Evolutionary conservation across 1,140 invertebrate genomes (phyloP), one percentile per base, ranked within the genome.

Genomic region (Drosophila sp.): DNA sequence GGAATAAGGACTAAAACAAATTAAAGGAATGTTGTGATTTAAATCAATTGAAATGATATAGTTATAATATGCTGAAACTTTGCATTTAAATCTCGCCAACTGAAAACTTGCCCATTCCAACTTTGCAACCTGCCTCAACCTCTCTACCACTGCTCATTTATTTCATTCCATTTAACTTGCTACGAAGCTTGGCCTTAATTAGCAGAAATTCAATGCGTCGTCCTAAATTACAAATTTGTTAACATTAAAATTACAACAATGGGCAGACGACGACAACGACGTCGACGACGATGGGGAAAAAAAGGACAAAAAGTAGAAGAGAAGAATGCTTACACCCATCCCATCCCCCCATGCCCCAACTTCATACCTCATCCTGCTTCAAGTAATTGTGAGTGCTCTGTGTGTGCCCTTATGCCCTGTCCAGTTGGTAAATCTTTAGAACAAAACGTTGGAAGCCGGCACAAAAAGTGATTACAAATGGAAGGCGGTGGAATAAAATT

Each of bases 401-500:
- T 60, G 44, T 60, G 38, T 60, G 47, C 41, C 8, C 38, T 60
- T 27, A 38, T 41, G 64, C 44, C 67, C 65, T 60, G 80, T 68
- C 73, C 70, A 73, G 73, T 70, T 71, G 74, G 72, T 64, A 84
- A 83, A 79, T 83, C 70, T 73, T 64, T 60, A 66, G 55, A 77
- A 78, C 81, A 74, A 74, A 84, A 69, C 64, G 40, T 66, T 63
- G 64, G 41, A 57, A 66, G 58, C 41, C 62, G 41, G 76, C 40
- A 73, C 72, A 74, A 62, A 79, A 83, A 86, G 76, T 89, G 83
- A 86, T 86, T 86, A 87, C 83, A 82, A 83, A 83, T 82, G 69
- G 70, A 68, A 75, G 62, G 66, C 69, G 57, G 56, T 41, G 11
- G 38, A 63, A 54, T 56, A 35, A 60, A 79, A 57, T 32, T 50